Percentiles rank a stretch among this genome's conserved stretches.
Conservation (phyloP, 2,113 vertebrate species). For the Oxyruncus cristatus region DNA sequence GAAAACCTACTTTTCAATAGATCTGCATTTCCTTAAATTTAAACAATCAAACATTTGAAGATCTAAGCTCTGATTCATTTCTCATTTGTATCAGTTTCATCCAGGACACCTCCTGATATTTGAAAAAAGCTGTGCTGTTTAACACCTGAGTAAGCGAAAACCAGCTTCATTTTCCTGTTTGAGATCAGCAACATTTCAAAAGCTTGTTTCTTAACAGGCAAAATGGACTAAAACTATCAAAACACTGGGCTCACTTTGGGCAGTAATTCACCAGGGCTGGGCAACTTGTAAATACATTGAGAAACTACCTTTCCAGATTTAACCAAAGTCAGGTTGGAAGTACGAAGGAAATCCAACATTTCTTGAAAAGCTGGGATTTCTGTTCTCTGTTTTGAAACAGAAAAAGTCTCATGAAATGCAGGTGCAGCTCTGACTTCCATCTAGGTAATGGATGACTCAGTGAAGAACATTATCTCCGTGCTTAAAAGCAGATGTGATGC, state of each 20-base stretch:
- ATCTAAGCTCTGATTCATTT: conserved; percentile 42
- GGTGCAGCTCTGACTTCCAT: background rate
- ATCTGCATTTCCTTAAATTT: background rate
- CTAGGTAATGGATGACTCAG: background rate
- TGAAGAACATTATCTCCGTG: background rate
- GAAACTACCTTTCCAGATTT: background rate
- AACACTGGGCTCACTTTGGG: background rate
- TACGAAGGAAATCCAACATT: background rate
- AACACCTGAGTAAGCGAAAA: conserved; percentile 63
- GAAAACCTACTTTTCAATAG: conserved; percentile 9
- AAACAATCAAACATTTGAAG: conserved; percentile 9
- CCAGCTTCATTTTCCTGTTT: conserved; percentile 43
- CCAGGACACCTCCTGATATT: conserved; percentile 13
- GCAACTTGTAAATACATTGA: background rate
- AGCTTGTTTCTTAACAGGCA: conserved; percentile 23
- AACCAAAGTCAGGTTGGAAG: background rate
- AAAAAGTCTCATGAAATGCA: background rate
- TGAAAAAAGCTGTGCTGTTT: conserved; percentile 62
- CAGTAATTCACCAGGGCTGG: conserved; percentile 10
- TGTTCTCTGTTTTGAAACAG: background rate
- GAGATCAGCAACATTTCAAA: conserved; percentile 33
- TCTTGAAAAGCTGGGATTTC: background rate
- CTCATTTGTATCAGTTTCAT: conserved; percentile 41
- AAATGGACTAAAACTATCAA: background rate
- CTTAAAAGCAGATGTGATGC: background rate